phyloP scores from a whole-genome alignment of 2,797 vertebrate species.

The Gadopsis bispinosus region DNA sequence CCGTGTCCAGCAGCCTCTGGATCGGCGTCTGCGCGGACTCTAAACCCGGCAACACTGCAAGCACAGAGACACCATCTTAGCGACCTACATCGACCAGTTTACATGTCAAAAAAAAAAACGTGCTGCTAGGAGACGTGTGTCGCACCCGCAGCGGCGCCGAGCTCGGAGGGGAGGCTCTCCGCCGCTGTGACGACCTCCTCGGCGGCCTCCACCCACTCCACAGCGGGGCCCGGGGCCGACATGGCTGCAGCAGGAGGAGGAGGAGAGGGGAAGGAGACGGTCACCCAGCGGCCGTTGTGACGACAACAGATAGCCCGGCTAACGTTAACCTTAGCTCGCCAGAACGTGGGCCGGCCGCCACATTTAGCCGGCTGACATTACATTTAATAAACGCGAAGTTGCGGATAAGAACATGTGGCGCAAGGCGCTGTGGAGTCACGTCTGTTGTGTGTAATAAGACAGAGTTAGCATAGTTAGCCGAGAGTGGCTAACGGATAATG shows the following conservation, averaged over 20 bases:
- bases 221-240: conserved; percentile 56
- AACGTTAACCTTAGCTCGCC: conserved; percentile 22
- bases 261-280: background rate
- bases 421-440: background rate
- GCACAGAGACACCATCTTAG: background rate
- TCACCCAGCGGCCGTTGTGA: background rate
- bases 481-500: background rate
- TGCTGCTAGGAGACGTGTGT: no score
- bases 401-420: background rate
- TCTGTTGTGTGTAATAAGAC: background rate
- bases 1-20: conserved; percentile 74
- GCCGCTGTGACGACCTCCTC: conserved; percentile 75
- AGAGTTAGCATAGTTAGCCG: background rate
- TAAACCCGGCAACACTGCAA: conserved; percentile 46
- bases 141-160: conserved; percentile 58
- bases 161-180: conserved; percentile 46
- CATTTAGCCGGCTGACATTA: background rate
- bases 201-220: conserved; percentile 77
- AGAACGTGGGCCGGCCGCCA: background rate
- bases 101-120: background rate
- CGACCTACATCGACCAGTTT: background rate
- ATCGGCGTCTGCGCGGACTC: conserved; percentile 67
- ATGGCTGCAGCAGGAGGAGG: conserved; percentile 46
- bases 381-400: accelerated
- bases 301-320: background rate